phyloP scores from a whole-genome alignment of 2,888 invertebrate genomes.

The Himalopsyche tibetana region DNA sequence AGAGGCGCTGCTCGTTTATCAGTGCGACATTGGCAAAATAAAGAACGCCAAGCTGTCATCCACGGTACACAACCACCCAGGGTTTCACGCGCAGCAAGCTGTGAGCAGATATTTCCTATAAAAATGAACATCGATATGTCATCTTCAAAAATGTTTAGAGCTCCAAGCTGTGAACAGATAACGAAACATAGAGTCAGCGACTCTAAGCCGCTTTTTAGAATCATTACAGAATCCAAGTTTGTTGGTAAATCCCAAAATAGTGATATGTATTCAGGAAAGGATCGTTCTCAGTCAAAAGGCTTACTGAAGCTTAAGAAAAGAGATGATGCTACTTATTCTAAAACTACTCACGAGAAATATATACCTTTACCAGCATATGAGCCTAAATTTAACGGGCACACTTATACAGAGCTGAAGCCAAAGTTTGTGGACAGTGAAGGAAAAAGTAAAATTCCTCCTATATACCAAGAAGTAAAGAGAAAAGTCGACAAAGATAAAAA shows the following conservation, averaged over 20 bases:
- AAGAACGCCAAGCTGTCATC: slow-evolving; percentile 73
- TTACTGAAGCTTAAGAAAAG: slow-evolving; percentile 73
- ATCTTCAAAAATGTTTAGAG: slow-evolving; percentile 73
- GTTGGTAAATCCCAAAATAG: slow-evolving; percentile 71
- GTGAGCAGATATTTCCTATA: slow-evolving; percentile 75
- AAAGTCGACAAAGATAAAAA: slow-evolving; percentile 71
- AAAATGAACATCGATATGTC: slow-evolving; percentile 68
- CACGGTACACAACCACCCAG: slow-evolving; percentile 68
- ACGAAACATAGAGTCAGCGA: slow-evolving; percentile 70
- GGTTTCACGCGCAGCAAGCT: slow-evolving; percentile 75
- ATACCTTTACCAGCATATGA: slow-evolving; percentile 71
- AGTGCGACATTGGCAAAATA: slow-evolving; percentile 77
- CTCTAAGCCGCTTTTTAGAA: slow-evolving; percentile 73
- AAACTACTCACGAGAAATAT: slow-evolving; percentile 74
- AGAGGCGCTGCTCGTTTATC: slow-evolving; percentile 76
- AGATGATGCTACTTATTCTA: slow-evolving; percentile 70
- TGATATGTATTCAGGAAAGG: slow-evolving; percentile 72
- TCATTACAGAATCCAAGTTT: slow-evolving; percentile 73
- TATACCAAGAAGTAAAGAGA: slow-evolving; percentile 71
- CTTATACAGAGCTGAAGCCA: slow-evolving; percentile 74
- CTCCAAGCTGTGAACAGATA: slow-evolving; percentile 76
- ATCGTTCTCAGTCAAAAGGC: slow-evolving; percentile 66
- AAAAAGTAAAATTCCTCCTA: slow-evolving; percentile 69
- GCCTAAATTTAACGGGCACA: slow-evolving; percentile 69
- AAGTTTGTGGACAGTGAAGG: slow-evolving; percentile 70